Percentiles rank a stretch among this genome's conserved stretches.
phyloP scores from a whole-genome alignment of 2,113 vertebrate species.

The Ammodytes marinus region DNA sequence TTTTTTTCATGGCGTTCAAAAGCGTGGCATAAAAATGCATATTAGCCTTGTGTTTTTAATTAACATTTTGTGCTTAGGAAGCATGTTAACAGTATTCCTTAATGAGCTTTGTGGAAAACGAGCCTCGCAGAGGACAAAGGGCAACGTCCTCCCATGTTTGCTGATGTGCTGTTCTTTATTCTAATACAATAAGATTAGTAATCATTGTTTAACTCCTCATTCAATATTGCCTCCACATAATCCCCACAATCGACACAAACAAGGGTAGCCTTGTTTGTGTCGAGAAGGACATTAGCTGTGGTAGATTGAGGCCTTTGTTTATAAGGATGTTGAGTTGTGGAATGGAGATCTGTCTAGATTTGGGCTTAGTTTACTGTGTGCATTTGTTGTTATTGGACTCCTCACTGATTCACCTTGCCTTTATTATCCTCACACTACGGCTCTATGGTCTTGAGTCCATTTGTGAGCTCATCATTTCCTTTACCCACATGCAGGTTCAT shows the following conservation, averaged over 20 bases:
- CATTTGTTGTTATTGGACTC: slow-evolving; percentile 7
- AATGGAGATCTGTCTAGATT: slow-evolving; percentile 41
- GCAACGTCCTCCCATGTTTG: slow-evolving; percentile 64
- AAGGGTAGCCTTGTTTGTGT: slow-evolving; percentile 10
- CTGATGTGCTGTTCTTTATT: slow-evolving; percentile 71
- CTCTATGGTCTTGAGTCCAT: not conserved
- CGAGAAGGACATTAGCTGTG: slow-evolving; percentile 39
- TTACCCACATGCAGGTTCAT: not conserved
- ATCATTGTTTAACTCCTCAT: slow-evolving; percentile 69
- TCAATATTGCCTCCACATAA: slow-evolving; percentile 51
- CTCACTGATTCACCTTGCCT: not conserved
- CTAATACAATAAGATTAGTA: slow-evolving; percentile 65
- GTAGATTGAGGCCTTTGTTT: slow-evolving; percentile 50
- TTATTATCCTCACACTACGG: slow-evolving; percentile 19
- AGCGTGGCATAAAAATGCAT: slow-evolving; percentile 77
- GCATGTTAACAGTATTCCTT: slow-evolving; percentile 79
- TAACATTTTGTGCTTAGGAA: slow-evolving; percentile 81
- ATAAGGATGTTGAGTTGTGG: slow-evolving; percentile 1
- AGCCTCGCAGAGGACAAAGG: slow-evolving; percentile 68
- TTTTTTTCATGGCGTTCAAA: slow-evolving; percentile 49
- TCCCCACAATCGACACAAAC: slow-evolving; percentile 4
- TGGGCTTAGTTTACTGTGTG: slow-evolving; percentile 11
- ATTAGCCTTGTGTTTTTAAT: slow-evolving; percentile 81
- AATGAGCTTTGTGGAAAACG: slow-evolving; percentile 75
- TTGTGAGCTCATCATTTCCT: not conserved